Conservation (phyloP, 2,888 invertebrate genomes). For the Homarus gammarus region DNA sequence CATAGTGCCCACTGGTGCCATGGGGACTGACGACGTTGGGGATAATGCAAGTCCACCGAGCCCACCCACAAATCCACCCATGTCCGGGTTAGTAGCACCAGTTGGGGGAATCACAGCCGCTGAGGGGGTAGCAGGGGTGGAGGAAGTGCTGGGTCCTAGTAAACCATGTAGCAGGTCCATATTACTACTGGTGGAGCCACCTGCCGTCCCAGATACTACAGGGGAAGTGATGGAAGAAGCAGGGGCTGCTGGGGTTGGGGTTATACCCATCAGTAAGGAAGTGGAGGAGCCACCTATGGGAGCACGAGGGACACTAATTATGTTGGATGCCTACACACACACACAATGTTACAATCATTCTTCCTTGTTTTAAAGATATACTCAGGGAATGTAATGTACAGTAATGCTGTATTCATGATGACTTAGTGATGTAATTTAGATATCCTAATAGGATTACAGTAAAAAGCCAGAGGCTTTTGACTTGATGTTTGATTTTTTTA, state of each 20-base stretch:
- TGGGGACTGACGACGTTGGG: constrained; percentile 9
- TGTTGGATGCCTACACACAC: neutral
- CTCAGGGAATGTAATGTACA: too few relatives aligned
- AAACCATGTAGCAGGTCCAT: constrained; percentile 69
- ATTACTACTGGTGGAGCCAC: constrained; percentile 54
- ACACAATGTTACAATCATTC: too few relatives aligned
- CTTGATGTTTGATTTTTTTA: too few relatives aligned
- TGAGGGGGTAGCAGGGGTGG: constrained; percentile 40
- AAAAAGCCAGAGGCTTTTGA: too few relatives aligned
- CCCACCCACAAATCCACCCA: constrained; percentile 10
- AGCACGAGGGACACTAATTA: constrained; percentile 21
- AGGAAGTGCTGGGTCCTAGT: constrained; percentile 34
- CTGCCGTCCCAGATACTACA: constrained; percentile 36
- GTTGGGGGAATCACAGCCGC: constrained; percentile 23
- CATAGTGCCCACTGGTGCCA: neutral
- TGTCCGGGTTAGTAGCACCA: constrained; percentile 42
- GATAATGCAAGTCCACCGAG: neutral
- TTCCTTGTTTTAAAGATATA: too few relatives aligned
- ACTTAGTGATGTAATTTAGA: too few relatives aligned
- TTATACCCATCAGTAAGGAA: constrained; percentile 61
- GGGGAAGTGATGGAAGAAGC: constrained; percentile 46
- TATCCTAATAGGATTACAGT: too few relatives aligned
- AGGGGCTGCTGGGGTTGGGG: constrained; percentile 50
- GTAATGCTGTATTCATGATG: too few relatives aligned
- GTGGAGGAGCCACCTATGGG: constrained; percentile 56